Percentiles rank a stretch among this genome's conserved stretches.
These are phyloP conservation scores for Plumapathes pennacea DNA, from an alignment of 92 coral and sea anemone species.

Conservation along the genomic window DNA sequence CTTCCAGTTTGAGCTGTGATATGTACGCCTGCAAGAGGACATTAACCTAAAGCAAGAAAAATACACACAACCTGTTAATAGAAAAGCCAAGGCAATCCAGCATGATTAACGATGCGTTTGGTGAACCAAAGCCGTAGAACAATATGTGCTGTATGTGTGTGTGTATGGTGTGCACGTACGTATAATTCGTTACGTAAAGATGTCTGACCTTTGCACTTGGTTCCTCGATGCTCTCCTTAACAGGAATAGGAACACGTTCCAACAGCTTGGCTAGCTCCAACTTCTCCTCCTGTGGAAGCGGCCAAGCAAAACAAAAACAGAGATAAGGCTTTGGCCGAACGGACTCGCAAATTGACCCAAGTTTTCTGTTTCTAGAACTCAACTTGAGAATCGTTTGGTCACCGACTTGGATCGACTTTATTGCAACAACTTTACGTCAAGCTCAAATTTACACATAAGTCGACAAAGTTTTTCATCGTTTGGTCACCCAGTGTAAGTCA, in stretches of 20 bases:
- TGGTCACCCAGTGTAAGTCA: too few species aligned
- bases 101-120: neutral
- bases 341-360: too few species aligned
- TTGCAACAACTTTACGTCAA: too few species aligned
- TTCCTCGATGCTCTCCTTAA: slow-evolving; percentile 98
- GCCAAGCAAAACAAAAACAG: slow-evolving; percentile 1
- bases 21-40: slow-evolving; percentile 92
- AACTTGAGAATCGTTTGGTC: too few species aligned
- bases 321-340: neutral
- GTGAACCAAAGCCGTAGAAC: neutral
- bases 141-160: neutral
- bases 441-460: too few species aligned
- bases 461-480: too few species aligned
- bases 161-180: neutral
- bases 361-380: too few species aligned
- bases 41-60: slow-evolving; percentile 61
- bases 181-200: too few species aligned
- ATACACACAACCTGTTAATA: neutral
- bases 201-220: slow-evolving; percentile 91
- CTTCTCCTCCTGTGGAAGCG: slow-evolving; percentile 92
- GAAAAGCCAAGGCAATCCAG: neutral
- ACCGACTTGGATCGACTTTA: too few species aligned
- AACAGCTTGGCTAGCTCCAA: slow-evolving; percentile 82
- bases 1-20: slow-evolving; percentile 91
- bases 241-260: slow-evolving; percentile 98